These are phyloP conservation scores for Strigamia crassipes DNA, from an alignment of 2,888 invertebrate species.

Conservation along the genomic window DNA sequence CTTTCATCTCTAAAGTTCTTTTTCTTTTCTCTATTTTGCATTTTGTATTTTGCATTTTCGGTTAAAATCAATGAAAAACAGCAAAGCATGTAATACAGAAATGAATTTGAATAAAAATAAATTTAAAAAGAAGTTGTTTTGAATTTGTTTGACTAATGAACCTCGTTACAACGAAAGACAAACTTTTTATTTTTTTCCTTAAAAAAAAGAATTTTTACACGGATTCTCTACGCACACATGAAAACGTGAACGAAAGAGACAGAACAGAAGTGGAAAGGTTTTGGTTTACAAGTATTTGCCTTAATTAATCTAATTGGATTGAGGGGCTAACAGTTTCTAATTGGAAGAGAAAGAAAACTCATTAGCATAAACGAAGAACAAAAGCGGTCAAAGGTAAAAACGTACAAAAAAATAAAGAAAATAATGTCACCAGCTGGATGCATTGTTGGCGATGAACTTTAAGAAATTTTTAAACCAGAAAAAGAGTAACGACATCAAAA, in stretches of 20 bases:
- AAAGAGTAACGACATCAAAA: background rate
- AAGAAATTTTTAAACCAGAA: background rate
- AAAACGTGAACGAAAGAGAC: background rate
- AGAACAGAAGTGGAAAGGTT: background rate
- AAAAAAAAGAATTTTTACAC: background rate
- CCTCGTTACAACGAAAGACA: background rate
- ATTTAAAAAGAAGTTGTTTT: background rate
- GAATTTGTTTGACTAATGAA: background rate
- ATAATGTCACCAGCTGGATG: slow-evolving; percentile 14
- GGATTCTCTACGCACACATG: background rate
- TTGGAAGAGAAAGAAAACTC: slow-evolving; percentile 27
- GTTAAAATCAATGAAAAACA: background rate
- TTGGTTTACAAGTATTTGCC: slow-evolving; percentile 29
- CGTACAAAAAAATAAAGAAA: background rate
- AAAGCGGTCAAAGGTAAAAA: slow-evolving; percentile 36
- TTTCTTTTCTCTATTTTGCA: background rate
- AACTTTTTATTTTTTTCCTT: background rate
- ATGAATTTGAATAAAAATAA: background rate
- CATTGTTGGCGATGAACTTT: slow-evolving; percentile 17
- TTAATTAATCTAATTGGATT: slow-evolving; percentile 40
- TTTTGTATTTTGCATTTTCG: background rate
- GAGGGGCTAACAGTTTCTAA: slow-evolving; percentile 30
- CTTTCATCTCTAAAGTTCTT: background rate
- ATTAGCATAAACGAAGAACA: slow-evolving; percentile 18
- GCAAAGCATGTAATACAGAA: background rate